phyloP scores from a whole-genome alignment of 2,888 invertebrate genomes.

The Cyclophora albipunctata region DNA sequence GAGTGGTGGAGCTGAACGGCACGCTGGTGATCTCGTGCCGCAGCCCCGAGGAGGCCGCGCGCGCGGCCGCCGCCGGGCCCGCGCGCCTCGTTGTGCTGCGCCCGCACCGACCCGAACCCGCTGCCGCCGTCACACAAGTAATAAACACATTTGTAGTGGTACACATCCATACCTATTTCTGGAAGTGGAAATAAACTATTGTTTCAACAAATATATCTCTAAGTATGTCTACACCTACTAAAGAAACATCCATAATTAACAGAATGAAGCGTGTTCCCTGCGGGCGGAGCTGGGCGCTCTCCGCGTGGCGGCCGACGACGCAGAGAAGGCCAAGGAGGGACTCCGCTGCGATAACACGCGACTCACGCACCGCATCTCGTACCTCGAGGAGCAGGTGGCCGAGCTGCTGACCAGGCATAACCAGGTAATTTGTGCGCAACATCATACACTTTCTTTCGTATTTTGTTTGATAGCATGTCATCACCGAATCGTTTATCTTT shows the following conservation, averaged over 20 bases:
- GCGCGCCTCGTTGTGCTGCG: slow-evolving; percentile 78
- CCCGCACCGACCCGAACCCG: slow-evolving; percentile 36
- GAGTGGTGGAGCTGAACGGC: slow-evolving; percentile 88
- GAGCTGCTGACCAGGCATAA: slow-evolving; percentile 71
- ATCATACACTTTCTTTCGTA: too few species aligned
- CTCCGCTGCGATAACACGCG: slow-evolving; percentile 86
- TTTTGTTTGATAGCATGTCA: too few species aligned
- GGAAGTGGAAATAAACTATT: too few species aligned
- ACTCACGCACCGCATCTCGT: slow-evolving; percentile 90
- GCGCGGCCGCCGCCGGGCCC: slow-evolving; percentile 78
- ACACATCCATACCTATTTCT: not conserved
- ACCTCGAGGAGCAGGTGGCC: slow-evolving; percentile 89
- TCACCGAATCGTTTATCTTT: too few species aligned
- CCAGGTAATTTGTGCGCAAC: slow-evolving; percentile 31
- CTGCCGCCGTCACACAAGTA: slow-evolving; percentile 52
- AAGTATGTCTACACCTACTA: too few species aligned
- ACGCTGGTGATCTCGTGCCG: slow-evolving; percentile 81
- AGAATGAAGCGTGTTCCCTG: slow-evolving; percentile 72
- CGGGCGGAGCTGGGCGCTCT: slow-evolving; percentile 76
- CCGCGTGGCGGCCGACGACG: slow-evolving; percentile 77
- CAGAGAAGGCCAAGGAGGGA: slow-evolving; percentile 77
- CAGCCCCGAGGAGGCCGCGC: slow-evolving; percentile 81
- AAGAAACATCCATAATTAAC: not conserved
- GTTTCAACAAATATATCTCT: too few species aligned
- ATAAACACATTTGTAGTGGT: not conserved